Base-by-base conservation (phyloP, 1,140 invertebrate species). In the Atta cephalotes region DNA sequence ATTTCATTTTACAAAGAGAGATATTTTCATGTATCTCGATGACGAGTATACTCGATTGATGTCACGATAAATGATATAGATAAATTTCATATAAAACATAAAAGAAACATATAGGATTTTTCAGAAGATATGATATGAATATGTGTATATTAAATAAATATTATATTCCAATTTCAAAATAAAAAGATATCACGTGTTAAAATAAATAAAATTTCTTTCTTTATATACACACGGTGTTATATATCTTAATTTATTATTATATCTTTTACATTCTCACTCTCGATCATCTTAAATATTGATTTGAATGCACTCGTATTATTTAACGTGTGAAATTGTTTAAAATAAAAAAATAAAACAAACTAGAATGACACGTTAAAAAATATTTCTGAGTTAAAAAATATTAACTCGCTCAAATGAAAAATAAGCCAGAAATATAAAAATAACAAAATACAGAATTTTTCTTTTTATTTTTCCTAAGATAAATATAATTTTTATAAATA, bases 1-100 rank as follows among this genome's bases (percentile, higher is more conserved):
- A 84, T 84, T 84, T 39, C 80, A 62, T 62, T 84, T 76, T 84
- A 76, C 71, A 84, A 84, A 84, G 70, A 84, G 70, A 76, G 80
- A 12, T 62, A 62, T 76, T 84, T 84, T 25, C 70, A 84, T 76
- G 68, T 76, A 76, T 62, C 58, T 72, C 39, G 14, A 35, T n/a
- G 66, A 62, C 45, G 39, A 76, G 80, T 62, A 62, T 35, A 35
- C 56, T 62, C 70, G 60, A 84, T 82, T 82, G 66, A 60, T 49
- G 56, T 62, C 56, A 74, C 68, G 49, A 76, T 63, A 35, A 74
- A 71, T 60, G 53, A 66, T 60, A 10, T 2, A 31, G 31, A 49
- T 45, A 16, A 62, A 84, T 84, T 84, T 84, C 7, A 62, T 65
- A 31, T 25, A 25, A 25, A 25, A 25, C 25, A 25, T 25, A 25